Evolutionary conservation across 2,888 invertebrate genomes (phyloP).

Genomic region (Phaonia tiefii): DNA sequence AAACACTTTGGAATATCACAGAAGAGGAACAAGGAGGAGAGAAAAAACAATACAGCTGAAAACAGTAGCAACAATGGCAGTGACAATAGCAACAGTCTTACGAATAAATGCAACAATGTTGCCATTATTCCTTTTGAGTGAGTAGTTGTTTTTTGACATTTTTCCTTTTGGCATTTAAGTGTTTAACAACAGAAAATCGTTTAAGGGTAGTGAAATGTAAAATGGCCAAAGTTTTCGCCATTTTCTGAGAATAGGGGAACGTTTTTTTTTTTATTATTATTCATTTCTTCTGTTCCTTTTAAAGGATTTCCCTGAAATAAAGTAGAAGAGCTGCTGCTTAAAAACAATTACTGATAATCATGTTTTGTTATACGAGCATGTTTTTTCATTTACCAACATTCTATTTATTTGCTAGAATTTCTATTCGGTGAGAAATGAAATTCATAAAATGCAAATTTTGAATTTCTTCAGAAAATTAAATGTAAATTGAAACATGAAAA

Average conservation of each 20-base stretch:
- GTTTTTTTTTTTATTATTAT: too few species aligned
- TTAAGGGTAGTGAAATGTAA: slow-evolving; percentile 53
- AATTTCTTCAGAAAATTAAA: neutral
- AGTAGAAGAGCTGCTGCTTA: neutral
- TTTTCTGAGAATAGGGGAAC: too few species aligned
- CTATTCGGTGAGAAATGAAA: slow-evolving; percentile 1
- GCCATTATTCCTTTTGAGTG: slow-evolving; percentile 5
- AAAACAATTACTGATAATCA: slow-evolving; percentile 4
- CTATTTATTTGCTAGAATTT: neutral
- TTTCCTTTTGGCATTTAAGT: neutral
- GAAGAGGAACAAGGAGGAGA: too few species aligned
- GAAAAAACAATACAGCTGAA: neutral
- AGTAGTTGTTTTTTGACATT: neutral
- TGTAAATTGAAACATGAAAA: slow-evolving; percentile 26
- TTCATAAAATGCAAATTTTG: slow-evolving; percentile 29
- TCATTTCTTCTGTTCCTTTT: too few species aligned
- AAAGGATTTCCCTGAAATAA: neutral
- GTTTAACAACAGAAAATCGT: slow-evolving; percentile 44
- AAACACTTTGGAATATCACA: slow-evolving; percentile 7
- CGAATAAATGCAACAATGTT: slow-evolving; percentile 15
- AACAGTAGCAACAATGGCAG: neutral
- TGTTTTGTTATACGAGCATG: slow-evolving; percentile 3
- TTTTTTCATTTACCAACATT: neutral
- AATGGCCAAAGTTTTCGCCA: slow-evolving; percentile 49
- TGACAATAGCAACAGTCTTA: neutral